phyloP scores from a whole-genome alignment of 2,113 vertebrate species.

The Petroica traversi region DNA sequence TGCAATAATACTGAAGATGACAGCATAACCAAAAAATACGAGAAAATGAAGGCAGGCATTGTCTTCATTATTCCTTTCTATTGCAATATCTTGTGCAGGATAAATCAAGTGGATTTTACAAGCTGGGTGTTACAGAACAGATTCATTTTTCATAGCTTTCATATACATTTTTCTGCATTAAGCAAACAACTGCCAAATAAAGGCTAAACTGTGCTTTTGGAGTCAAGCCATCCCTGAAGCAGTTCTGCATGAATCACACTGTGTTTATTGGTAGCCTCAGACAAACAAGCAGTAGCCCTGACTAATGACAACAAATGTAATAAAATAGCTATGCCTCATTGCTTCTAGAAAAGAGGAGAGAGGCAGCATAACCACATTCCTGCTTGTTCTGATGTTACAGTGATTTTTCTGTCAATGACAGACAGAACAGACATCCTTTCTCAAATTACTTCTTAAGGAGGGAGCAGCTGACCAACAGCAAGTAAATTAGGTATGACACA shows the following conservation, averaged over 20 bases:
- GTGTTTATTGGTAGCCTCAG: constrained; percentile 32
- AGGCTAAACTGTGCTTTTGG: constrained; percentile 40
- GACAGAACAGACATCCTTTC: background rate
- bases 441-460: background rate
- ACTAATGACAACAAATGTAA: background rate
- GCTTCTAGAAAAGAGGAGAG: background rate
- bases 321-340: background rate
- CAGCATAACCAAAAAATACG: constrained; percentile 20
- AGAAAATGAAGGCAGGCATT: constrained; percentile 23
- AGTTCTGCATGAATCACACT: constrained; percentile 8
- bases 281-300: constrained; percentile 47
- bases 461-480: background rate
- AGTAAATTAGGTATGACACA: background rate
- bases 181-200: constrained; percentile 52
- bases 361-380: background rate
- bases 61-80: constrained; percentile 32
- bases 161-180: constrained; percentile 50
- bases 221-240: background rate
- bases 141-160: constrained; percentile 54
- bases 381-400: background rate
- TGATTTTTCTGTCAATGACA: background rate
- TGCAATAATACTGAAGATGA: constrained; percentile 9
- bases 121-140: constrained; percentile 28
- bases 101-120: constrained; percentile 50
- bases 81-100: constrained; percentile 4